These are phyloP conservation scores for Amblyopsis hoosieri DNA, from an alignment of 2,797 vertebrate genomes.

Conservation along the genomic window DNA sequence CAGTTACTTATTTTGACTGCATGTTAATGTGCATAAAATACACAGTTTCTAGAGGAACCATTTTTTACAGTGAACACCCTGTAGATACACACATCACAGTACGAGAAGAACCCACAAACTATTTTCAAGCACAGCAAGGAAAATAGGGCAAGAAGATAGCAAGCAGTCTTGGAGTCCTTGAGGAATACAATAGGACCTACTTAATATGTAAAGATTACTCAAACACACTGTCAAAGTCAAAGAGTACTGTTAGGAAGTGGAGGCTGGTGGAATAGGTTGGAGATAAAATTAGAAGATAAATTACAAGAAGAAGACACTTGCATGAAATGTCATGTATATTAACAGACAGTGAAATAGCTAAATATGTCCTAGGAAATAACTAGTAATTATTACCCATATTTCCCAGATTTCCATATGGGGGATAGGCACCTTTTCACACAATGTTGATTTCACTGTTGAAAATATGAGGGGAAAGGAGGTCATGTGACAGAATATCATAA, in stretches of 20 bases:
- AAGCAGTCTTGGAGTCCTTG: constrained; percentile 56
- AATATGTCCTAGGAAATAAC: too few relatives aligned
- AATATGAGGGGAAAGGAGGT: too few relatives aligned
- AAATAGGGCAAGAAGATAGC: constrained; percentile 52
- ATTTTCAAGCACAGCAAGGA: constrained; percentile 31
- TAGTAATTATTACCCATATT: too few relatives aligned
- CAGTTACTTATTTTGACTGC: neutral
- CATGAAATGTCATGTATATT: constrained; percentile 25
- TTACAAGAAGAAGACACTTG: constrained; percentile 25
- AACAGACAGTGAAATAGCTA: too few relatives aligned
- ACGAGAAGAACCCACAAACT: neutral
- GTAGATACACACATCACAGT: constrained; percentile 7
- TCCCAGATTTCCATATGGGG: too few relatives aligned
- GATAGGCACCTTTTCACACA: too few relatives aligned
- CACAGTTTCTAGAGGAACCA: constrained; percentile 9
- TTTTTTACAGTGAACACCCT: constrained; percentile 3
- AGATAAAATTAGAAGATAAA: constrained; percentile 34
- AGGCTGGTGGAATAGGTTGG: constrained; percentile 24
- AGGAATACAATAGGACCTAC: constrained; percentile 60
- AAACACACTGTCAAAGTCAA: constrained; percentile 9
- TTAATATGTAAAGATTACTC: constrained; percentile 53
- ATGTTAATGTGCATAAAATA: constrained; percentile 18
- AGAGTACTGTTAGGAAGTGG: constrained; percentile 39
- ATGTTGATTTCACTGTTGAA: too few relatives aligned
- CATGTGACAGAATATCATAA: too few relatives aligned